Conservation (phyloP, 2,113 vertebrate genomes). For the Labeo catla region DNA sequence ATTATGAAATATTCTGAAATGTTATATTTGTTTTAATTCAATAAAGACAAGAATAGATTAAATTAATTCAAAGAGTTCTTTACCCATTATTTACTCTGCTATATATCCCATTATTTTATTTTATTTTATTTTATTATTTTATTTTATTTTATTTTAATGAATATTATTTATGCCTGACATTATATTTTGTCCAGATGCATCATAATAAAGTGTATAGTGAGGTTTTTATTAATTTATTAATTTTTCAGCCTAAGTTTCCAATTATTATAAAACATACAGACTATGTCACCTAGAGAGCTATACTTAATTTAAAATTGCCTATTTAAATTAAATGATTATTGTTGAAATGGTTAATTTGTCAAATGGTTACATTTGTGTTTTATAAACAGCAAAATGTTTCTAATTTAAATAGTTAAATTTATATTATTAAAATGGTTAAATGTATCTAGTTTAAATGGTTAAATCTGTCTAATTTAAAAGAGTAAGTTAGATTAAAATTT, state of each 20-base stretch:
- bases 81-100: no score
- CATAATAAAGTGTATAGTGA: neutral
- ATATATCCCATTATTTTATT: no score
- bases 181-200: neutral
- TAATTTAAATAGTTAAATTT: no score
- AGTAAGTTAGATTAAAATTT: no score
- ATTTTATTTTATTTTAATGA: neutral
- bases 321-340: no score
- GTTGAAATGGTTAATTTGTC: no score
- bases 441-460: no score
- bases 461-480: no score
- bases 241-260: neutral
- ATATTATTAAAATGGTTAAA: no score
- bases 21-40: neutral
- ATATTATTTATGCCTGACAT: neutral
- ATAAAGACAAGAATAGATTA: neutral
- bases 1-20: neutral
- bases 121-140: neutral
- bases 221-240: neutral
- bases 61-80: neutral
- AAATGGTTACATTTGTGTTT: no score
- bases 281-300: conserved; percentile 5
- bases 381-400: no score
- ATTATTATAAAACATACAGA: conserved; percentile 5
- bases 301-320: neutral